phyloP scores from a whole-genome alignment of 2,888 invertebrate genomes.

The Callimorpha dominula region DNA sequence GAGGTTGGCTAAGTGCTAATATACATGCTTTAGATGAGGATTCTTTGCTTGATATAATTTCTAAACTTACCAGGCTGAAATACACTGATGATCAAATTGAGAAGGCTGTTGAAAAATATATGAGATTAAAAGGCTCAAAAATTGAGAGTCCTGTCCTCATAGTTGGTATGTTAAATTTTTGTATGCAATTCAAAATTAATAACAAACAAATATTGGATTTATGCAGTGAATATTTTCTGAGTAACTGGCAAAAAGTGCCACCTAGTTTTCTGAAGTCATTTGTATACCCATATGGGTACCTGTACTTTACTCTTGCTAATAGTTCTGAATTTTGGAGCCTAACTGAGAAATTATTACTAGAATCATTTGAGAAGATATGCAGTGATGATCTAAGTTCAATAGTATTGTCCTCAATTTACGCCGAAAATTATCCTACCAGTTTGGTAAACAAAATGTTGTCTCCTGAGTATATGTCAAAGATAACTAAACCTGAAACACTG shows the following conservation, averaged over 20 bases:
- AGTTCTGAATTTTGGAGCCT: slow-evolving; percentile 85
- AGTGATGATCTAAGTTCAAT: slow-evolving; percentile 87
- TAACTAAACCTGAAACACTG: slow-evolving; percentile 76
- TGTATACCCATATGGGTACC: slow-evolving; percentile 87
- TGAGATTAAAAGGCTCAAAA: slow-evolving; percentile 83
- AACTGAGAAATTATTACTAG: slow-evolving; percentile 83
- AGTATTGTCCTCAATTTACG: slow-evolving; percentile 88
- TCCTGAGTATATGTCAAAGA: slow-evolving; percentile 87
- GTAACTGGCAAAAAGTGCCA: slow-evolving; percentile 78
- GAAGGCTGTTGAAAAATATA: slow-evolving; percentile 87
- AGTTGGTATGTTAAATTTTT: slow-evolving; percentile 88
- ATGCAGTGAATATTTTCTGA: slow-evolving; percentile 86
- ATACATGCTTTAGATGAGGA: slow-evolving; percentile 88
- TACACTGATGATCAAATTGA: slow-evolving; percentile 87
- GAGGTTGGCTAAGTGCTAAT: slow-evolving; percentile 87
- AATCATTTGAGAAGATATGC: slow-evolving; percentile 86
- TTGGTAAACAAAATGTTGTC: slow-evolving; percentile 87
- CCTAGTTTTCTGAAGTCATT: slow-evolving; percentile 85
- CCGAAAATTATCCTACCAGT: slow-evolving; percentile 87
- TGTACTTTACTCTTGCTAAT: slow-evolving; percentile 85
- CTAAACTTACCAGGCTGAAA: slow-evolving; percentile 83
- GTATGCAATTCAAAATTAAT: slow-evolving; percentile 86
- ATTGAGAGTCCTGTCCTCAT: slow-evolving; percentile 86
- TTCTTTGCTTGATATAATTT: slow-evolving; percentile 83
- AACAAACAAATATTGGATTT: slow-evolving; percentile 86